Evolutionary conservation across 2,797 vertebrate species (phyloP), one percentile per base, ranked within the genome.

Genomic region (Cryptoblepharus egeriae): DNA sequence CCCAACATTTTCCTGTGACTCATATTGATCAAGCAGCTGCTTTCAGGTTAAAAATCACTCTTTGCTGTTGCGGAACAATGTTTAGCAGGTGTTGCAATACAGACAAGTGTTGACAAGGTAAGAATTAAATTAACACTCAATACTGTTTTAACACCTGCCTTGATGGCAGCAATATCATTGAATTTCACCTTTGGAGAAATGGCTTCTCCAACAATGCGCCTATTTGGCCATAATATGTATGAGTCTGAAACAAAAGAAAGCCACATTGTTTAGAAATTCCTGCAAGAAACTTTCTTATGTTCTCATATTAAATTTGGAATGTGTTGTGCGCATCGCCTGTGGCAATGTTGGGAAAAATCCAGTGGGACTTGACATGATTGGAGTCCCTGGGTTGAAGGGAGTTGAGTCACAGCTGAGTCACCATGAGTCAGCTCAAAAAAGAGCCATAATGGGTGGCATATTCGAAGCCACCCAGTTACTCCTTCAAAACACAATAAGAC

Each of bases 21-120:
- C 92, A 80, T 71, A 93, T 93, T 93, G 89, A 94, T 94, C 88
- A 92, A 80, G 82, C 87, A 93, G 91, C 88, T 94, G 80, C 78
- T 86, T 95, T 91, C 85, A 85, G 86, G 81, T 84, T 42, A 42
- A 42, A 42, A 85, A 77, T 32, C 81, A 91, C 89, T 37, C 81
- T 89, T 94, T 92, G 65, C 87, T 93, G 85, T 88, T 82, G 55
- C 90, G 88, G 75, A 93, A 93, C 80, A 49, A 42, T 85, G 52
- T 90, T 92, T 90, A 93, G 84, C 90, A 93, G 85, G 80, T 94
- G 81, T 91, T 93, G 77, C 42, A 88, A 82, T 85, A 93, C 79
- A 89, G 88, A 91, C 69, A 92, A 92, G 80, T 77, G 81, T 71
- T 92, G 82, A 82, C 80, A 92, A 90, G 79, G 85, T 86, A 92